A percentile compares a stretch with the other conserved stretches of the same genome.
Evolutionary conservation across 2,888 invertebrate genomes (phyloP).

Genomic region (Boloria selene): DNA sequence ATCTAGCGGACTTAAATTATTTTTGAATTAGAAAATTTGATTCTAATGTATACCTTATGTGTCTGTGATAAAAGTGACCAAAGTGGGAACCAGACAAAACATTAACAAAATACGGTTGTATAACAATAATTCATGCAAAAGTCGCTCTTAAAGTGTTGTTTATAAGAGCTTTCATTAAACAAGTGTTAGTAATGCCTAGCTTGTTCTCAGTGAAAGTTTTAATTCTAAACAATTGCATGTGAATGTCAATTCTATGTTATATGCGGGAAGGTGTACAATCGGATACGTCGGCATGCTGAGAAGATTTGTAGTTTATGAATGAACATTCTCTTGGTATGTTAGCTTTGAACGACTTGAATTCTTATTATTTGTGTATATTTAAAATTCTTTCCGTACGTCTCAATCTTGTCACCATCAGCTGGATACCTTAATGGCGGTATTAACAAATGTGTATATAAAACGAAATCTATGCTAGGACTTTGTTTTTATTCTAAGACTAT

Average conservation of each 20-base stretch:
- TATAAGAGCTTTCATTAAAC: constrained; percentile 8
- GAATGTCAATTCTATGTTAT: constrained; percentile 13
- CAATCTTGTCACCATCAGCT: constrained; percentile 1
- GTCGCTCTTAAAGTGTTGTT: constrained; percentile 2
- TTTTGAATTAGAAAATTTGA: neutral
- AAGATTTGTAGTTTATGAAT: constrained; percentile 21
- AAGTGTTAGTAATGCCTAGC: constrained; percentile 12
- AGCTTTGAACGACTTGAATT: constrained; percentile 16
- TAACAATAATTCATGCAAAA: neutral
- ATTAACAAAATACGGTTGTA: neutral
- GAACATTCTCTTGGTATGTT: constrained; percentile 32
- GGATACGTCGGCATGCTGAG: neutral
- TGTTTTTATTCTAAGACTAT: no score
- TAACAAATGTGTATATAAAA: no score
- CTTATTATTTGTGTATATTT: constrained; percentile 8
- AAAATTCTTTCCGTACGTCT: neutral
- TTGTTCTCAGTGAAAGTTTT: constrained; percentile 35
- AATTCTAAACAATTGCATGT: constrained; percentile 12
- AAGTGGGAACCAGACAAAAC: neutral
- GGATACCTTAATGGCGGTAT: no score
- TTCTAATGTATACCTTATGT: constrained; percentile 11
- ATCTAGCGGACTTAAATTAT: constrained; percentile 15
- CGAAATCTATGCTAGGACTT: no score
- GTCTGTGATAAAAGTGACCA: constrained; percentile 7
- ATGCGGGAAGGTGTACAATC: constrained; percentile 6